Evolutionary conservation across 2,797 vertebrate species (phyloP).

Genomic region (Enteromius unitaeniatus): DNA sequence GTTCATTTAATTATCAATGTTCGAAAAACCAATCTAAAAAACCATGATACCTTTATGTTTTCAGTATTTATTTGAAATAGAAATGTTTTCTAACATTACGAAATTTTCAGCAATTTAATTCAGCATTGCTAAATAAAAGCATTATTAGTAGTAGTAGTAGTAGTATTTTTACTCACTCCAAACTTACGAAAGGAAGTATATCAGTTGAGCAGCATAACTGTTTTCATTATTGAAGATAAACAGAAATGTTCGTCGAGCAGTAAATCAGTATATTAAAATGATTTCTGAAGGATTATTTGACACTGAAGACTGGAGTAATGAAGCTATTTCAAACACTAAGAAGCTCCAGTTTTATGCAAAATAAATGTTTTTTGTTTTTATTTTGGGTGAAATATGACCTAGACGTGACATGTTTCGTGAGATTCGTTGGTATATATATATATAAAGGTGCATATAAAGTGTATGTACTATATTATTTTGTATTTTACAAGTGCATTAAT

Average conservation of each 20-base stretch:
- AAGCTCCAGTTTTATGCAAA: not conserved
- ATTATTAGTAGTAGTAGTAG: not conserved
- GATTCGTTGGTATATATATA: not conserved
- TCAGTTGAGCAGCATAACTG: not conserved
- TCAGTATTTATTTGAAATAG: not conserved
- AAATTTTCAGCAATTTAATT: not conserved
- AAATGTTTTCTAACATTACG: not conserved
- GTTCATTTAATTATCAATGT: not conserved
- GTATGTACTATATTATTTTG: not conserved
- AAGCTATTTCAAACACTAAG: not conserved
- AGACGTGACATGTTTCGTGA: not conserved
- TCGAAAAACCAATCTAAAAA: not conserved
- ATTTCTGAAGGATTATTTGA: not conserved
- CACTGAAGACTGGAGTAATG: not conserved
- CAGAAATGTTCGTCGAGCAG: not conserved
- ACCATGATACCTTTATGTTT: not conserved
- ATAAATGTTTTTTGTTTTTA: not conserved
- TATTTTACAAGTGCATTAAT: not conserved
- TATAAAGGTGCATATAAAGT: not conserved
- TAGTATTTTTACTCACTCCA: not conserved
- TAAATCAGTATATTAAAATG: not conserved
- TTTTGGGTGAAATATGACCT: constrained; percentile 4
- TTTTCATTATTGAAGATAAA: not conserved
- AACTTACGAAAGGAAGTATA: not conserved
- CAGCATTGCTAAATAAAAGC: not conserved